phyloP scores from a whole-genome alignment of 2,113 vertebrate species.

The Menura novaehollandiae region DNA sequence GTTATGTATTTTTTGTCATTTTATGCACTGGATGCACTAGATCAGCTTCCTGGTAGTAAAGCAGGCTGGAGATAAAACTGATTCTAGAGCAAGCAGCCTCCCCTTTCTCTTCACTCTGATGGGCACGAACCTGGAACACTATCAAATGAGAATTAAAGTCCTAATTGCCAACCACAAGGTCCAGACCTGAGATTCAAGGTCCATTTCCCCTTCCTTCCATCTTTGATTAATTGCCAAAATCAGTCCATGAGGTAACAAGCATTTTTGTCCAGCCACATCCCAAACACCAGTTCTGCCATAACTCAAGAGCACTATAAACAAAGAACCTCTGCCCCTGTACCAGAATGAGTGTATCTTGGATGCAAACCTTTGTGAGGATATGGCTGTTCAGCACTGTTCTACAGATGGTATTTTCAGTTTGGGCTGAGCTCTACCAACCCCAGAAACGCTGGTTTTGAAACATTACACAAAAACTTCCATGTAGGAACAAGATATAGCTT shows the following conservation, averaged over 20 bases:
- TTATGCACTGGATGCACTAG: neutral
- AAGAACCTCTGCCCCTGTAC: neutral
- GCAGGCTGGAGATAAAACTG: neutral
- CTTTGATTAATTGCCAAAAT: neutral
- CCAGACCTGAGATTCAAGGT: neutral
- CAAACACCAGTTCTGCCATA: neutral
- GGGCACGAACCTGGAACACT: neutral
- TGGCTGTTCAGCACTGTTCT: neutral
- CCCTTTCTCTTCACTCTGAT: neutral
- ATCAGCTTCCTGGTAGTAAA: neutral
- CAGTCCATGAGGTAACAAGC: neutral
- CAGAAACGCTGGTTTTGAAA: neutral
- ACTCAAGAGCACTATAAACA: neutral
- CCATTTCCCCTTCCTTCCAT: neutral
- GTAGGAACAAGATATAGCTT: neutral
- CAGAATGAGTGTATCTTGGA: neutral
- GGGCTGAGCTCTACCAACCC: neutral
- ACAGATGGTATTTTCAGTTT: neutral
- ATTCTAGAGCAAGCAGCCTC: neutral
- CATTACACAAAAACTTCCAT: neutral
- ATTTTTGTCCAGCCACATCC: neutral
- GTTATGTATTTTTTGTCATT: neutral
- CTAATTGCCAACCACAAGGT: neutral
- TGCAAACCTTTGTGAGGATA: neutral
- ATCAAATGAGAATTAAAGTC: neutral